These are phyloP conservation scores for Hylyphantes graminicola DNA, from an alignment of 1,140 invertebrate genomes.

Conservation along the genomic window DNA sequence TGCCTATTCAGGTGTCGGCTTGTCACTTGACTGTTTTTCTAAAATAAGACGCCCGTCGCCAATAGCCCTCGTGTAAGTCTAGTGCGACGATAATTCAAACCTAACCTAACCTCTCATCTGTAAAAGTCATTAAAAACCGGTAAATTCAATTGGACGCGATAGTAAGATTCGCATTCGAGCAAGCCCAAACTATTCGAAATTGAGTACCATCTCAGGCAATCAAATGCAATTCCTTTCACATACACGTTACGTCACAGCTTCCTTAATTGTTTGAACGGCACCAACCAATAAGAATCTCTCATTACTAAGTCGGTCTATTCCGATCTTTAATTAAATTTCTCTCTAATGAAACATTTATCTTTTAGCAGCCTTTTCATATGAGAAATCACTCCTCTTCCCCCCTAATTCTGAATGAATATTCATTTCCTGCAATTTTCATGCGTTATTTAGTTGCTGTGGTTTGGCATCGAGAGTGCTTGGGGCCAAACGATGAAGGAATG, in stretches of 20 bases:
- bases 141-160: too few relatives aligned
- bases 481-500: conserved; percentile 25
- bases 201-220: too few relatives aligned
- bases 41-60: too few relatives aligned
- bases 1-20: too few relatives aligned
- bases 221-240: too few relatives aligned
- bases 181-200: too few relatives aligned
- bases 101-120: too few relatives aligned
- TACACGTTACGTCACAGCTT: neutral
- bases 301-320: neutral
- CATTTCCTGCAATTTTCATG: conserved; percentile 36
- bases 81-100: too few relatives aligned
- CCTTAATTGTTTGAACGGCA: neutral
- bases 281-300: neutral
- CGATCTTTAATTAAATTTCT: conserved; percentile 39
- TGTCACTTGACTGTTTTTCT: too few relatives aligned
- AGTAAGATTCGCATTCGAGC: too few relatives aligned
- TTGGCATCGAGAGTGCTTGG: conserved; percentile 5
- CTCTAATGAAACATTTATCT: conserved; percentile 46
- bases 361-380: neutral
- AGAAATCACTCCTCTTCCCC: neutral
- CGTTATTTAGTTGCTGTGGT: conserved; percentile 15
- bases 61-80: too few relatives aligned
- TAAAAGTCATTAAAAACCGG: too few relatives aligned
- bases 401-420: conserved; percentile 39